Conservation (phyloP, 2,888 invertebrate genomes). For the Aporophyla lueneburgensis region DNA sequence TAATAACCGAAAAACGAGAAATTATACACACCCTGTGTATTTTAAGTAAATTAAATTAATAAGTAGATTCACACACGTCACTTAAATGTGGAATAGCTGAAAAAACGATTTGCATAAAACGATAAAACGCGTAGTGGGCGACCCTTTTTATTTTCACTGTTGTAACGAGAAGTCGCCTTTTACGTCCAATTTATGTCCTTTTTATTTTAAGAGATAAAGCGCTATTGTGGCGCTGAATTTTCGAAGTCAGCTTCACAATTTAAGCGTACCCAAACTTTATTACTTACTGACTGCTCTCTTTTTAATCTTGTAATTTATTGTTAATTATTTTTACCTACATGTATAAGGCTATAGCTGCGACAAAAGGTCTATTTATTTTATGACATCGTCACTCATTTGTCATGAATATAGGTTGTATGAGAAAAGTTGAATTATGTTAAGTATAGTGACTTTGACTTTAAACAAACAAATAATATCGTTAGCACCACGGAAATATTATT, state of each 20-base stretch:
- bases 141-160: conserved; percentile 46
- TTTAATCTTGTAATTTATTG: conserved; percentile 29
- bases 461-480: neutral
- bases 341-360: neutral
- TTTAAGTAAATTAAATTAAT: conserved; percentile 1
- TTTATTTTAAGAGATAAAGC: conserved; percentile 54
- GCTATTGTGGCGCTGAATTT: conserved; percentile 47
- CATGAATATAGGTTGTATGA: neutral
- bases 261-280: conserved; percentile 26
- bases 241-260: conserved; percentile 41
- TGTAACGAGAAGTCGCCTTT: conserved; percentile 50
- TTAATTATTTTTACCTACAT: neutral
- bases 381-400: neutral
- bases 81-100: conserved; percentile 34
- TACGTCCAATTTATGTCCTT: conserved; percentile 52
- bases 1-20: neutral
- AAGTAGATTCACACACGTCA: conserved; percentile 14
- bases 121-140: conserved; percentile 45
- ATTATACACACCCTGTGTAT: neutral
- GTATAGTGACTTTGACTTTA: too few species aligned
- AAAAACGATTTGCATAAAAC: conserved; percentile 56
- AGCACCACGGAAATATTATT: neutral
- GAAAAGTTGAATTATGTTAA: neutral
- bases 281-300: conserved; percentile 9
- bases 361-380: neutral